These are phyloP conservation scores for Astyanax mexicanus DNA, from an alignment of 2,797 vertebrate species.

Conservation along the genomic window DNA sequence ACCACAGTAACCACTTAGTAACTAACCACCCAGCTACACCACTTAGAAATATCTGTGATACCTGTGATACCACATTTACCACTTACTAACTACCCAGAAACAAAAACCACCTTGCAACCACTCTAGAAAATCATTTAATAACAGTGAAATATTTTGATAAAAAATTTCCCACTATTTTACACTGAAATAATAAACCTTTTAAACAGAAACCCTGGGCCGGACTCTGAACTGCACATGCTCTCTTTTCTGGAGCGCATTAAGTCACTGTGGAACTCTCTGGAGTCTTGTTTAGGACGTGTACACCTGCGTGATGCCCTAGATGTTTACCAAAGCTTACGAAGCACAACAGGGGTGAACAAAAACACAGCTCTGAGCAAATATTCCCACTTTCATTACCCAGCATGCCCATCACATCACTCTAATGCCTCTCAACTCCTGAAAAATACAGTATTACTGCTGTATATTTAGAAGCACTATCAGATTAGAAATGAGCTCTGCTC, in stretches of 20 bases:
- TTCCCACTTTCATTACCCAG: neutral
- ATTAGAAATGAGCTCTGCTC: neutral
- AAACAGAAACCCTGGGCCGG: too few species aligned
- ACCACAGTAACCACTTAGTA: too few species aligned
- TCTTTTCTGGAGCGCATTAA: conserved; percentile 3
- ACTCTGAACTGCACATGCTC: too few species aligned
- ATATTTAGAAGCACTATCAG: neutral
- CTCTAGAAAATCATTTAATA: too few species aligned
- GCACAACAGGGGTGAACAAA: neutral
- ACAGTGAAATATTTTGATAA: too few species aligned
- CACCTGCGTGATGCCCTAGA: conserved; percentile 16
- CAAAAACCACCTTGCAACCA: too few species aligned
- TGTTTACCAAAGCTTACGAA: conserved; percentile 29
- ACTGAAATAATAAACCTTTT: neutral
- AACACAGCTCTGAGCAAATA: neutral
- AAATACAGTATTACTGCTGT: too few species aligned
- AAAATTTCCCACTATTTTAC: neutral
- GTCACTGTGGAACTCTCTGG: conserved; percentile 28
- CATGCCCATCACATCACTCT: neutral
- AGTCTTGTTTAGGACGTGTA: conserved; percentile 36
- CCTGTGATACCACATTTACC: too few species aligned
- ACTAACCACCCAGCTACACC: too few species aligned
- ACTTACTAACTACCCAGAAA: too few species aligned
- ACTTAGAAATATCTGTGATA: too few species aligned
- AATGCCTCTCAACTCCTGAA: neutral